Percentiles rank a stretch among this genome's conserved stretches.
These are phyloP conservation scores for Nebria salina DNA, from an alignment of 2,888 invertebrate species.

Conservation along the genomic window DNA sequence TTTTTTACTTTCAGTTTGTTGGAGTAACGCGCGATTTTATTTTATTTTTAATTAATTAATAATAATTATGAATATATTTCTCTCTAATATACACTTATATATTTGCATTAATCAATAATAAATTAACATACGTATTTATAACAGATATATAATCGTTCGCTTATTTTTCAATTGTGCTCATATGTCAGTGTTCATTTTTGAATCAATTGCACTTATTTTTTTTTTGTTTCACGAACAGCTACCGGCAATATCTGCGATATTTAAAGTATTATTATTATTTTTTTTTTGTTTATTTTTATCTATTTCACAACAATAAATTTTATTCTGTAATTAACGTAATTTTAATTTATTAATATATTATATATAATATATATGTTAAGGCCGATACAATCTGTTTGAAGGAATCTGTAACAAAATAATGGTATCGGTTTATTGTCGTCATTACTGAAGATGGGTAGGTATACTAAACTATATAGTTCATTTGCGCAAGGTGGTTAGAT, in stretches of 20 bases:
- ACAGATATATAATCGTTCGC: slow-evolving; percentile 7
- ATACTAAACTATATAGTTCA: background rate
- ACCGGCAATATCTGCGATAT: slow-evolving; percentile 51
- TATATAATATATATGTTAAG: slow-evolving; percentile 57
- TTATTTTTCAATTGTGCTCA: background rate
- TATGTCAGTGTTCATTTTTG: background rate
- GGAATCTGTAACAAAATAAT: slow-evolving; percentile 61
- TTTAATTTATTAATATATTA: slow-evolving; percentile 58
- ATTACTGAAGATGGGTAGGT: background rate
- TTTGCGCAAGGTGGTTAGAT: background rate
- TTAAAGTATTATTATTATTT: slow-evolving; percentile 51
- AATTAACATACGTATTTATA: slow-evolving; percentile 15
- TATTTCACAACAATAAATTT: slow-evolving; percentile 63
- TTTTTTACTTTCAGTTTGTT: slow-evolving; percentile 13
- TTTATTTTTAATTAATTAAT: slow-evolving; percentile 15
- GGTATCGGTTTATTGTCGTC: background rate
- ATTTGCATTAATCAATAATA: slow-evolving; percentile 24
- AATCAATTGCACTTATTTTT: background rate
- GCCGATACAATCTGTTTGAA: slow-evolving; percentile 65
- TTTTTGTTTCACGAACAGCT: slow-evolving; percentile 31
- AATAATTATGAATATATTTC: slow-evolving; percentile 12
- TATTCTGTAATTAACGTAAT: slow-evolving; percentile 61
- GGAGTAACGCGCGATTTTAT: slow-evolving; percentile 25
- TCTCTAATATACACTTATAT: slow-evolving; percentile 32
- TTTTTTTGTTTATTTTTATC: slow-evolving; percentile 48